A percentile compares a stretch with the other conserved stretches of the same genome.
phyloP scores from a whole-genome alignment of 2,888 invertebrate genomes.

The Cheilosia pagana region DNA sequence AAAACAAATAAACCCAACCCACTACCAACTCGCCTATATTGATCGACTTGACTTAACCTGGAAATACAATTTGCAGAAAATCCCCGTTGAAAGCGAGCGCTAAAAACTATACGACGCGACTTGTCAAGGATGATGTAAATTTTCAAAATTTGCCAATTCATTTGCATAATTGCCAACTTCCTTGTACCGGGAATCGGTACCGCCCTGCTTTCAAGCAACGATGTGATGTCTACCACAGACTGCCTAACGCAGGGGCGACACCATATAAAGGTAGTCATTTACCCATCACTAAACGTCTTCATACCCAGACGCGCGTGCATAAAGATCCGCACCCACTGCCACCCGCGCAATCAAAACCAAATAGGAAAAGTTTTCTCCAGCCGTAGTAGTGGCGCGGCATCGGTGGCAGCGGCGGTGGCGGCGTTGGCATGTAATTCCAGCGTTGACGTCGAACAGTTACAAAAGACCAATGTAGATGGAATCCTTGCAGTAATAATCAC shows the following conservation, averaged over 20 bases:
- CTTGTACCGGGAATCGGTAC: conserved; percentile 24
- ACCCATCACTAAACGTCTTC: conserved; percentile 42
- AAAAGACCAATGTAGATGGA: conserved; percentile 62
- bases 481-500: conserved; percentile 70
- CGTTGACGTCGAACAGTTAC: conserved; percentile 30
- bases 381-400: not conserved
- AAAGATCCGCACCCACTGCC: conserved; percentile 4
- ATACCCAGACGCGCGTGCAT: conserved; percentile 11
- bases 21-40: not conserved
- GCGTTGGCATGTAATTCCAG: conserved; percentile 34
- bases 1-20: not conserved
- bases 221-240: conserved; percentile 23
- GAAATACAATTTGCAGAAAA: conserved; percentile 36
- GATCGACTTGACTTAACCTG: conserved; percentile 26
- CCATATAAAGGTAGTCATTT: conserved; percentile 44
- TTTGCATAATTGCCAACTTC: conserved; percentile 66
- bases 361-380: conserved; percentile 35
- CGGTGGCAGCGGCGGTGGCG: too few relatives aligned
- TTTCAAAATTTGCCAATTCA: conserved; percentile 56
- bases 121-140: conserved; percentile 19
- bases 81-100: not conserved
- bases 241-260: conserved; percentile 28
- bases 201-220: conserved; percentile 17
- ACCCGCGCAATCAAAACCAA: conserved; percentile 39
- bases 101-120: not conserved